Base-by-base conservation (phyloP, 1,140 invertebrate species). In the Panulirus ornatus region DNA sequence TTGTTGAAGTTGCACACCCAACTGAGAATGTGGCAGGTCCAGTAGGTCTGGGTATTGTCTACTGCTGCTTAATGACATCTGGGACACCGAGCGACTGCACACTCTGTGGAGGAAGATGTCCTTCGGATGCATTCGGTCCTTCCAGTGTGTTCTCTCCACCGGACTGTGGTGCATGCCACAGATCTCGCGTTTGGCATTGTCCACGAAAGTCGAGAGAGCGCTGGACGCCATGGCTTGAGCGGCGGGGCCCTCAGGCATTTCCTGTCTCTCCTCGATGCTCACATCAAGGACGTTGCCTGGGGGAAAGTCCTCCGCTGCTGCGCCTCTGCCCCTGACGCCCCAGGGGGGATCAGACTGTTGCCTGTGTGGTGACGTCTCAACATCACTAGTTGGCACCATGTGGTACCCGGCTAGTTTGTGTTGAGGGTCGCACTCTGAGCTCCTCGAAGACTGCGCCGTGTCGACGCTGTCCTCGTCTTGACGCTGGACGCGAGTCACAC, bases 401-500 rank as follows among this genome's bases (percentile, higher is more conserved):
- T 96, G 94, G 93, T 96, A 96, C 92, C 96, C 96, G n/a, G 96
- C 96, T 91, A 96, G 66, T 16, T 85, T 95, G 91, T 95, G 86
- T 9, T 83, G 88, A 11, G 44, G 30, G 9, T 89, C 88, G n/a
- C 66, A 89, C 1, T 83, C 81, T 14, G 79, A 58, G 42, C 76
- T 54, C 36, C 87, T 71, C 9, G 88, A 89, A 3, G 79, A 82
- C 70, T 89, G 88, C 0, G 88, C 76, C 2, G 79, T 83, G 16
- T 83, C 88, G 0, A 81, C 58, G 19, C 70, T 83, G 30, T 89
- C 88, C 34, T 89, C 88, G 36, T 83, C 88, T 1, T 73, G 79
- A 14, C 44, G 70, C 27, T 79, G 70, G 1, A 63, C 79, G 19
- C 70, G 66, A 34, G 36, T 36, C 40, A 58, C 54, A 73, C 90